These are phyloP conservation scores for Ceratina calcarata DNA, from an alignment of 1,140 invertebrate species.

Conservation along the genomic window DNA sequence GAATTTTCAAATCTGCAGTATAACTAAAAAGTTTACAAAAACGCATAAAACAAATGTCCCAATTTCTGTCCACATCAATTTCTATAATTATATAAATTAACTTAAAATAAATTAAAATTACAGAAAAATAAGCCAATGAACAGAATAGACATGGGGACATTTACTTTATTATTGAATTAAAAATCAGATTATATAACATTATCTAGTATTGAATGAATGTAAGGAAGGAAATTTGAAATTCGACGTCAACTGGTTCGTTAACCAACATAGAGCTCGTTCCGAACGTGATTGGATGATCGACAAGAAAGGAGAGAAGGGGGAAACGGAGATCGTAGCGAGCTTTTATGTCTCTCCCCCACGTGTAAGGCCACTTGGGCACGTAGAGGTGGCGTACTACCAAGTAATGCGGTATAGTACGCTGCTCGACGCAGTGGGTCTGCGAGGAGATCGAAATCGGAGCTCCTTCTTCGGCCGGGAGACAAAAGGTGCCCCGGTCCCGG, in stretches of 20 bases:
- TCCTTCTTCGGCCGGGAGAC: slow-evolving; percentile 55
- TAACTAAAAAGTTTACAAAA: too few species aligned
- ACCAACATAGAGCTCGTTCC: slow-evolving; percentile 36
- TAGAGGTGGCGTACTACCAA: slow-evolving; percentile 21
- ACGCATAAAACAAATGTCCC: too few species aligned
- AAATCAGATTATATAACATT: too few species aligned
- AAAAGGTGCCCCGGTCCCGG: slow-evolving; percentile 44
- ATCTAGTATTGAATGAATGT: neutral
- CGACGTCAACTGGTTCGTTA: slow-evolving; percentile 35
- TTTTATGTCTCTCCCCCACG: slow-evolving; percentile 52
- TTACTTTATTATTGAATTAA: too few species aligned
- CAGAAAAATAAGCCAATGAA: too few species aligned
- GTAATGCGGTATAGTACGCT: slow-evolving; percentile 12
- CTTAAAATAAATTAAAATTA: too few species aligned
- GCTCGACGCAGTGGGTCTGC: slow-evolving; percentile 48
- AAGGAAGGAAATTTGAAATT: neutral
- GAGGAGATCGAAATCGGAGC: slow-evolving; percentile 68
- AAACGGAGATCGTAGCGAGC: slow-evolving; percentile 51
- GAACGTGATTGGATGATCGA: too few species aligned
- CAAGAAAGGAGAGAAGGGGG: neutral
- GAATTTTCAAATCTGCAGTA: too few species aligned
- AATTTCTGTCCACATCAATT: too few species aligned
- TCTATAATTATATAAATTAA: too few species aligned
- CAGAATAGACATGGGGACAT: too few species aligned
- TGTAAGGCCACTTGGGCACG: slow-evolving; percentile 54